These are phyloP conservation scores for Urocitellus parryii DNA, from an alignment of 2,113 vertebrate genomes.

Conservation along the genomic window DNA sequence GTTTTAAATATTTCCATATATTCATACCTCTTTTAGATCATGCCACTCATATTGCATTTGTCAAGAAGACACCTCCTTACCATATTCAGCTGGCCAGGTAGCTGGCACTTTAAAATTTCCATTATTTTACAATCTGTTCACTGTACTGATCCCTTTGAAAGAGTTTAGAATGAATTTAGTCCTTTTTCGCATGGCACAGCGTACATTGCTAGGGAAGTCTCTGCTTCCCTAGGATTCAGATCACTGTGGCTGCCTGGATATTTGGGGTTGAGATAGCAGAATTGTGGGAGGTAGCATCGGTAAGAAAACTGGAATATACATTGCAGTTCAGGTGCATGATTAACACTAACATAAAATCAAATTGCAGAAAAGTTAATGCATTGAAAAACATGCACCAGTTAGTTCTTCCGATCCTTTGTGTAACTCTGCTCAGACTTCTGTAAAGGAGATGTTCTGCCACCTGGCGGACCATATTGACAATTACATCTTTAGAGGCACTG, in stretches of 20 bases:
- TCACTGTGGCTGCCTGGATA: background rate
- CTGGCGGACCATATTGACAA: constrained; percentile 81
- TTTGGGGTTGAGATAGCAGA: background rate
- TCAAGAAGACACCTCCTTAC: background rate
- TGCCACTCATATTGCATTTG: background rate
- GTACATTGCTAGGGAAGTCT: too few species aligned
- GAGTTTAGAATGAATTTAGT: background rate
- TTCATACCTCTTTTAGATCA: background rate
- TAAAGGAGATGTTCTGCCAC: constrained; percentile 80
- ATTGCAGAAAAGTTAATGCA: constrained; percentile 45
- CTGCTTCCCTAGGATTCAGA: background rate
- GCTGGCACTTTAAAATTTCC: background rate
- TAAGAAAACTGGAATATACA: too few species aligned
- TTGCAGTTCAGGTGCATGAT: background rate
- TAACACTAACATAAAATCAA: constrained; percentile 20
- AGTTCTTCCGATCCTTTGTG: constrained; percentile 51
- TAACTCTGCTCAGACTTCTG: constrained; percentile 51
- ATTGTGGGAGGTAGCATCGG: background rate
- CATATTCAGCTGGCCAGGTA: background rate
- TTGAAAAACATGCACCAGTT: background rate
- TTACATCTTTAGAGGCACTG: constrained; percentile 7
- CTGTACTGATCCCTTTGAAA: background rate
- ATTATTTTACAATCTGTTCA: background rate
- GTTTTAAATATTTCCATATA: background rate
- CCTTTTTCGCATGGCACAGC: background rate